A percentile compares a stretch with the other conserved stretches of the same genome.
These are phyloP conservation scores for Cherax quadricarinatus DNA, from an alignment of 1,140 invertebrate species.

Conservation along the genomic window DNA sequence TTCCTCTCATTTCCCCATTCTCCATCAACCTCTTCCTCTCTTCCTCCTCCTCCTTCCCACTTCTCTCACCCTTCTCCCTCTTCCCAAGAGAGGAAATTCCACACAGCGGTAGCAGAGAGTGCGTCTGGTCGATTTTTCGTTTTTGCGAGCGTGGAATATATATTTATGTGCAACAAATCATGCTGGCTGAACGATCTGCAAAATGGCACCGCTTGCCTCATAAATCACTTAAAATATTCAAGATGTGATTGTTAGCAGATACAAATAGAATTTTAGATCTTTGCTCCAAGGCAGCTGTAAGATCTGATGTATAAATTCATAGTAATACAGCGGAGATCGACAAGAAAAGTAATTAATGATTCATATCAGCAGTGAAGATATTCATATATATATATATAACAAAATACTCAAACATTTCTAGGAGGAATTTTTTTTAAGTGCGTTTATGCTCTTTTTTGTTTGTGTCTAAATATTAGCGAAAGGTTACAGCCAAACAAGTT, in stretches of 20 bases:
- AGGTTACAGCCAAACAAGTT: too few species aligned
- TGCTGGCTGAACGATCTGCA: constrained; percentile 52
- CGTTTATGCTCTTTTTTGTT: too few species aligned
- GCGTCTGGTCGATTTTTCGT: constrained; percentile 37
- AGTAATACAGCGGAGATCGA: constrained; percentile 10
- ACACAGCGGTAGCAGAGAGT: background rate
- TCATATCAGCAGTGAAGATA: background rate
- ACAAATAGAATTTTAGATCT: constrained; percentile 58
- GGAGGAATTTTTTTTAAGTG: too few species aligned
- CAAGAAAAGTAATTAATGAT: background rate
- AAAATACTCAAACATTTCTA: background rate
- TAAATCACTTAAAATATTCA: constrained; percentile 63
- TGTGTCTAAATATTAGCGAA: too few species aligned
- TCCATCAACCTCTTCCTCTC: background rate
- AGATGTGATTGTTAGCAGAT: constrained; percentile 61
- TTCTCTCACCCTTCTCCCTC: background rate
- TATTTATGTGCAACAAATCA: constrained; percentile 56
- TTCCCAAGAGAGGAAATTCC: constrained; percentile 1
- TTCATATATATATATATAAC: background rate
- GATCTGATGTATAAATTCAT: constrained; percentile 21
- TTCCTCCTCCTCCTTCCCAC: too few species aligned
- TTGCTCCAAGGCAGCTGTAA: background rate
- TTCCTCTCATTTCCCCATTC: background rate
- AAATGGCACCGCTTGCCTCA: constrained; percentile 32
- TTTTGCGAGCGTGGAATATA: constrained; percentile 42